Evolutionary conservation across 2,113 vertebrate genomes (phyloP).

Genomic region (Motacilla tschutschensis): DNA sequence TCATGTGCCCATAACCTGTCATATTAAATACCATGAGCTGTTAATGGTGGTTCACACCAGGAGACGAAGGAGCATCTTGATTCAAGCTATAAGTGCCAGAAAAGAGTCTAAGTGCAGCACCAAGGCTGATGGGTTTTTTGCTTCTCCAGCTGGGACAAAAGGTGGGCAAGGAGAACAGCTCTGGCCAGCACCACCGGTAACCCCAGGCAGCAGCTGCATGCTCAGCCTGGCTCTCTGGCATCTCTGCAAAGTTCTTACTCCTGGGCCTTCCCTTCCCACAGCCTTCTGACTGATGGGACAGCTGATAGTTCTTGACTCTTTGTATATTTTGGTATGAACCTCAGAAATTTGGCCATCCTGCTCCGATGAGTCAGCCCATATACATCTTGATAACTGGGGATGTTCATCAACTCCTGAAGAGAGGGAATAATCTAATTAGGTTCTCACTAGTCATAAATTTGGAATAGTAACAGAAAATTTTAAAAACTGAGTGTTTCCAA

Average conservation of each 20-base stretch:
- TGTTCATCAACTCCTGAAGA: not conserved
- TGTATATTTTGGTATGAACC: not conserved
- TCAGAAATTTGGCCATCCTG: not conserved
- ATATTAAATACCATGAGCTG: not conserved
- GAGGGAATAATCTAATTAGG: constrained; percentile 12
- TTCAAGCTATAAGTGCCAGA: not conserved
- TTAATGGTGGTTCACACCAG: not conserved
- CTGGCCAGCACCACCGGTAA: not conserved
- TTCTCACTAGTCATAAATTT: constrained; percentile 1
- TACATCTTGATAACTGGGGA: not conserved
- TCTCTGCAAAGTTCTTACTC: not conserved
- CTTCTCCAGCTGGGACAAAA: not conserved
- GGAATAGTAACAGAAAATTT: not conserved
- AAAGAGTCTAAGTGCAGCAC: not conserved
- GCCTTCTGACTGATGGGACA: not conserved
- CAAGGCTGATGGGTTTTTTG: not conserved
- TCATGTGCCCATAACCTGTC: not conserved
- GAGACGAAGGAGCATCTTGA: not conserved
- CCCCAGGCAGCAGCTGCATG: accelerated
- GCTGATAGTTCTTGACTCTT: not conserved
- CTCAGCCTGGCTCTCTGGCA: not conserved
- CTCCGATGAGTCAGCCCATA: not conserved
- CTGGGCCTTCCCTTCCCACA: not conserved
- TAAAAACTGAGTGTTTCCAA: not conserved
- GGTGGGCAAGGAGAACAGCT: not conserved